phyloP scores from a whole-genome alignment of 2,113 vertebrate species.

The Stegastes partitus region DNA sequence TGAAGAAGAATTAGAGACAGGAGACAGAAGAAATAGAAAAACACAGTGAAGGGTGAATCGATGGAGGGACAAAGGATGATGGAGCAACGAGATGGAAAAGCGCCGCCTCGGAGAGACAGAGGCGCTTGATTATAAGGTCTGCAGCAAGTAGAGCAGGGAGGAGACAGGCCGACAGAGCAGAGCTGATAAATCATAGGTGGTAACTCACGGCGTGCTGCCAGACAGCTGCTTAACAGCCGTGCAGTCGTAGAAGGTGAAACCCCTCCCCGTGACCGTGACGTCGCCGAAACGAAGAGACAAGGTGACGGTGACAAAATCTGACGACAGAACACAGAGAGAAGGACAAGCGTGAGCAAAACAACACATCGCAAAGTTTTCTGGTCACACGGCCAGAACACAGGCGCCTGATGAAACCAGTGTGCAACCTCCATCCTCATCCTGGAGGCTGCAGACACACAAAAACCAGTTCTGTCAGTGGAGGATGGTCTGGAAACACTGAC shows the following conservation, averaged over 20 bases:
- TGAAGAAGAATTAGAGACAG: too few relatives aligned
- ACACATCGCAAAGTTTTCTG: neutral
- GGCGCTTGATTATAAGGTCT: constrained; percentile 19
- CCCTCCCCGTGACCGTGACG: constrained; percentile 85
- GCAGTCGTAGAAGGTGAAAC: constrained; percentile 95
- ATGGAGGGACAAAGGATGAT: too few relatives aligned
- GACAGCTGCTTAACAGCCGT: constrained; percentile 89
- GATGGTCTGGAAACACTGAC: too few relatives aligned
- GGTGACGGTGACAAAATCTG: constrained; percentile 91
- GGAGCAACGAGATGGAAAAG: too few relatives aligned
- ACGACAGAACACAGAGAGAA: constrained; percentile 35
- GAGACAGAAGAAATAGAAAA: too few relatives aligned
- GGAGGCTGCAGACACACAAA: too few relatives aligned
- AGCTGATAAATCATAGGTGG: constrained; percentile 15
- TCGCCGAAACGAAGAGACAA: constrained; percentile 90
- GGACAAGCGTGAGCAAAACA: constrained; percentile 2
- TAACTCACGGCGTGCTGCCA: constrained; percentile 92
- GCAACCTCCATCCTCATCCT: too few relatives aligned
- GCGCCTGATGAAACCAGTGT: too few relatives aligned
- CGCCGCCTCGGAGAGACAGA: neutral
- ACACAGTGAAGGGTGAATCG: too few relatives aligned
- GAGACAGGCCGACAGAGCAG: neutral
- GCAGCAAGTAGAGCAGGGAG: neutral
- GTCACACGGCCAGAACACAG: too few relatives aligned
- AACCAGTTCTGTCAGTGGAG: too few relatives aligned